phyloP scores from a whole-genome alignment of 2,797 vertebrate species.

The Dipus sagitta region DNA sequence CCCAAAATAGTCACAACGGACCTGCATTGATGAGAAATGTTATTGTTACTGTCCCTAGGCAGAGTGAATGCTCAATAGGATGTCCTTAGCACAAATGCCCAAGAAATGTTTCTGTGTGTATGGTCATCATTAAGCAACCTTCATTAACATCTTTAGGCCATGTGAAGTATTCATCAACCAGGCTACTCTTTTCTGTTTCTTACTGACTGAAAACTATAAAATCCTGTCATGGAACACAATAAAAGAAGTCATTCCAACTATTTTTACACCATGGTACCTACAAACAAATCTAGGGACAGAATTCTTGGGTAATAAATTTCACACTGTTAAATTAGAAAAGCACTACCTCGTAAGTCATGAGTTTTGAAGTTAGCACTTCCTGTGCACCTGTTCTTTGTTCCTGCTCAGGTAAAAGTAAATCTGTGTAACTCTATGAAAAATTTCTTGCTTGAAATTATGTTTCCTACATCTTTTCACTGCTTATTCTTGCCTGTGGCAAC shows the following conservation, averaged over 20 bases:
- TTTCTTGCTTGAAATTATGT: background rate
- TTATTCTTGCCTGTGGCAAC: slow-evolving; percentile 11
- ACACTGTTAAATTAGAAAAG: background rate
- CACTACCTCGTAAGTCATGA: background rate
- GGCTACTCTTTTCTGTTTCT: background rate
- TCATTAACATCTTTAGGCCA: background rate
- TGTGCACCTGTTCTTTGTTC: background rate
- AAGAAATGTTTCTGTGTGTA: background rate
- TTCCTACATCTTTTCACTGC: slow-evolving; percentile 1
- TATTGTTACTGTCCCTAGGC: background rate
- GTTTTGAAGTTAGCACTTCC: background rate
- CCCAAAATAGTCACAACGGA: background rate
- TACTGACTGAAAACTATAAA: background rate
- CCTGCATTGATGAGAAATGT: background rate
- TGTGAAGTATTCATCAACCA: fast-evolving
- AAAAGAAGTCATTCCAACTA: fast-evolving
- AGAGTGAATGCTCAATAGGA: background rate
- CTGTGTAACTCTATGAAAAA: background rate
- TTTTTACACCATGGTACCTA: background rate
- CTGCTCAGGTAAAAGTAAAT: background rate
- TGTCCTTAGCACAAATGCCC: background rate
- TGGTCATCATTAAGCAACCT: background rate
- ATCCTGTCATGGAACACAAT: background rate
- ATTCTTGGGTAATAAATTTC: background rate
- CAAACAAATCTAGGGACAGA: background rate